Conservation (phyloP, 2,797 vertebrate genomes). For the Acrossocheilus wenchowensis region DNA sequence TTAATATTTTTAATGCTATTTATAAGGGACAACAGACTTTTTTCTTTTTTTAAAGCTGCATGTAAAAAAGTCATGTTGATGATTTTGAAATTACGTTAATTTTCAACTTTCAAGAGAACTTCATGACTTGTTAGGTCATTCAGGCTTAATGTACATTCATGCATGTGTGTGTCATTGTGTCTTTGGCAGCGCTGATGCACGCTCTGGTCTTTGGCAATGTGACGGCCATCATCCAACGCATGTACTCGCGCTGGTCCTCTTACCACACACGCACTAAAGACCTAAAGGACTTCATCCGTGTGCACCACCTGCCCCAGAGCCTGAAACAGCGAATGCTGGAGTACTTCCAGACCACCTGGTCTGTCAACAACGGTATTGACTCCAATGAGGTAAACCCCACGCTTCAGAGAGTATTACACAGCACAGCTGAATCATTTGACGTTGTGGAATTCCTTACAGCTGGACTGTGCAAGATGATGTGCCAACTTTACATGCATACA, state of each 20-base stretch:
- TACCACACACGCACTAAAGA: constrained; percentile 98
- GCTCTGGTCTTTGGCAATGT: constrained; percentile 97
- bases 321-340: constrained; percentile 98
- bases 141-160: background rate
- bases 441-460: constrained; percentile 29
- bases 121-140: constrained; percentile 4
- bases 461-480: background rate
- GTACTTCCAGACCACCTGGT: constrained; percentile 98
- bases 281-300: constrained; percentile 95
- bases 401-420: constrained; percentile 14
- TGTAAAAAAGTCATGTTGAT: background rate
- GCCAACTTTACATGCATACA: background rate
- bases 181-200: constrained; percentile 91
- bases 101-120: background rate
- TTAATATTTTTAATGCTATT: background rate
- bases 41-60: background rate
- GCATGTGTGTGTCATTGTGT: constrained; percentile 35
- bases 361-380: constrained; percentile 96
- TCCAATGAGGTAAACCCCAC: constrained; percentile 87
- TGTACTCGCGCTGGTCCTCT: constrained; percentile 97
- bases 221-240: constrained; percentile 97
- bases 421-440: background rate
- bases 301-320: constrained; percentile 93
- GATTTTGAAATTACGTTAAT: background rate
- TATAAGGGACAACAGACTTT: background rate